A percentile compares a stretch with the other conserved stretches of the same genome.
Conservation (phyloP, 2,888 invertebrate genomes). For the Himalopsyche tibetana region DNA sequence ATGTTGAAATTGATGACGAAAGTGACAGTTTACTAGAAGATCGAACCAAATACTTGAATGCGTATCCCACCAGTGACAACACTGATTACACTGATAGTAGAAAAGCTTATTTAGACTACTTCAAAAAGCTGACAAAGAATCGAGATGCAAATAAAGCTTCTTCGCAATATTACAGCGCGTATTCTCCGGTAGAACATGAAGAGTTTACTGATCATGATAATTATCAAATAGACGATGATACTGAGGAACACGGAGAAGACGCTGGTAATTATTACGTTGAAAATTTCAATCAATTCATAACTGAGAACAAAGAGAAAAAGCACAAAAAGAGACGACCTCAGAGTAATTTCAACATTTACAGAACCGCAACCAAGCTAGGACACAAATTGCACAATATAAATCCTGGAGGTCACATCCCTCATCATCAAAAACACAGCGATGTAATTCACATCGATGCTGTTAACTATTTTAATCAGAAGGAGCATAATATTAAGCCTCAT, state of each 20-base stretch:
- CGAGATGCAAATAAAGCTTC: not conserved
- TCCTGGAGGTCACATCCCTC: slow-evolving; percentile 4
- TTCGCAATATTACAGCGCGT: not conserved
- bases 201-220: slow-evolving; percentile 18
- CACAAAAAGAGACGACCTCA: slow-evolving; percentile 51
- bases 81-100: slow-evolving; percentile 29
- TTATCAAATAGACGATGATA: not conserved
- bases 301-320: slow-evolving; percentile 39
- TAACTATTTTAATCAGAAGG: slow-evolving; percentile 61
- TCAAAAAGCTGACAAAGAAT: not conserved
- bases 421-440: slow-evolving; percentile 46
- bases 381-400: slow-evolving; percentile 19
- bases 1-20: slow-evolving; percentile 17
- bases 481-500: slow-evolving; percentile 43
- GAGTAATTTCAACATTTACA: slow-evolving; percentile 57
- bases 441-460: slow-evolving; percentile 59
- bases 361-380: slow-evolving; percentile 39
- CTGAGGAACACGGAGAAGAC: slow-evolving; percentile 43
- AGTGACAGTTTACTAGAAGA: not conserved
- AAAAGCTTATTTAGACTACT: slow-evolving; percentile 8
- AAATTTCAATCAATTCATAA: slow-evolving; percentile 59
- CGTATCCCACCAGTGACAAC: slow-evolving; percentile 16
- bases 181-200: not conserved
- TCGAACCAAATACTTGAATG: not conserved
- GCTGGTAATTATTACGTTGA: slow-evolving; percentile 60